Evolutionary conservation across 2,113 vertebrate genomes (phyloP).

Genomic region (Salvelinus sp.): DNA sequence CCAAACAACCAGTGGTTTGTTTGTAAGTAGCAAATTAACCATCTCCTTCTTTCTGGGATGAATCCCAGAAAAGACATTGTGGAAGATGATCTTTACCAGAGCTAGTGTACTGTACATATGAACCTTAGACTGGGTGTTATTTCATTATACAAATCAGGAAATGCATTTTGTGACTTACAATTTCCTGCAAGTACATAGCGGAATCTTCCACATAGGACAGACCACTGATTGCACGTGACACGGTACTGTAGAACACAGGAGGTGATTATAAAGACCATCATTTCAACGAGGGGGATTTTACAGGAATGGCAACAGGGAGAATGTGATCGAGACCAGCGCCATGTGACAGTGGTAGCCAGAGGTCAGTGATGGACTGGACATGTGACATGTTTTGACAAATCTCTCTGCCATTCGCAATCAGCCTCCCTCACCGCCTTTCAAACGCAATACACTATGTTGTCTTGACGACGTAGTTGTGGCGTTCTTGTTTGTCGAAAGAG

Average conservation of each 20-base stretch:
- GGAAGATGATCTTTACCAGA: no score
- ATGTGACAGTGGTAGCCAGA: no score
- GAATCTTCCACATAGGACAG: neutral
- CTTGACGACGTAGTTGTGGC: conserved; percentile 25
- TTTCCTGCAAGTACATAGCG: no score
- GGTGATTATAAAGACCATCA: conserved; percentile 18
- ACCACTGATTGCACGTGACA: conserved; percentile 2
- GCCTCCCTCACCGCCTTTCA: conserved; percentile 17
- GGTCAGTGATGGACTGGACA: conserved; percentile 4
- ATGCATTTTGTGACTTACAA: no score
- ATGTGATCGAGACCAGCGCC: no score
- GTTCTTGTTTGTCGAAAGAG: conserved; percentile 32
- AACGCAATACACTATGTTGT: conserved; percentile 38
- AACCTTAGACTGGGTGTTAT: no score
- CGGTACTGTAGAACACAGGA: neutral
- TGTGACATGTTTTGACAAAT: conserved; percentile 31
- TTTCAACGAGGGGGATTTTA: conserved; percentile 2
- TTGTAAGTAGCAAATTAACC: neutral
- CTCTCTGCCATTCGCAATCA: conserved; percentile 7
- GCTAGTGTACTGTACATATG: no score
- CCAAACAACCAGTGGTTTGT: neutral
- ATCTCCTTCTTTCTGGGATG: neutral
- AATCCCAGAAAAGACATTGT: no score
- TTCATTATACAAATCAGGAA: no score
- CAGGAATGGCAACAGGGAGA: no score